phyloP scores from a whole-genome alignment of 53 echinoderm and acorn worm species.

The Arbacia lixula region DNA sequence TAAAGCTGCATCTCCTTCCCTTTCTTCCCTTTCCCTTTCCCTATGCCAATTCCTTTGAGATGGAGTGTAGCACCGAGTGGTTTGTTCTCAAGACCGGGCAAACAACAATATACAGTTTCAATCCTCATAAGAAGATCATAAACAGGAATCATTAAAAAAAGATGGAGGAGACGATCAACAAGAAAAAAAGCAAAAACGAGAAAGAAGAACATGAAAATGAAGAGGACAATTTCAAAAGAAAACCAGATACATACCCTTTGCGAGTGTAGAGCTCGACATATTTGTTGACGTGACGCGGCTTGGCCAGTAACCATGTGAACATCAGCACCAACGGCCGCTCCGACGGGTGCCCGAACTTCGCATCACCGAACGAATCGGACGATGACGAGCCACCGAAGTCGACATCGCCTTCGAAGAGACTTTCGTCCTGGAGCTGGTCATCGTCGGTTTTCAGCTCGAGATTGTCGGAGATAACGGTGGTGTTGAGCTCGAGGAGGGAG shows the following conservation, averaged over 20 bases:
- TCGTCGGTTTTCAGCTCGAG: conserved; percentile 63
- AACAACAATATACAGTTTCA: neutral
- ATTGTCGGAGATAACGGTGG: conserved; percentile 65
- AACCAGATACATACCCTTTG: conserved; percentile 24
- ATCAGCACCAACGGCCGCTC: conserved; percentile 57
- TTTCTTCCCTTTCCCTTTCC: too few species aligned
- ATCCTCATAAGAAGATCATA: neutral
- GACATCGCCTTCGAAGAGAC: conserved; percentile 48
- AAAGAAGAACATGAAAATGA: too few species aligned
- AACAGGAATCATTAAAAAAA: too few species aligned
- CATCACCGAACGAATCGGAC: conserved; percentile 11
- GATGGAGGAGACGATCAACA: too few species aligned
- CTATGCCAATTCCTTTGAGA: too few species aligned
- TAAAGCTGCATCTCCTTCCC: too few species aligned
- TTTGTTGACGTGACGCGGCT: conserved; percentile 61
- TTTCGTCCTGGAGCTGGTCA: conserved; percentile 59
- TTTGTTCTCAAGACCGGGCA: too few species aligned
- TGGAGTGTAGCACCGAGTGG: too few species aligned
- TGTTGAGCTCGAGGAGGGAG: conserved; percentile 57
- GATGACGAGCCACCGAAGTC: conserved; percentile 38
- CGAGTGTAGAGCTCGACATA: conserved; percentile 62
- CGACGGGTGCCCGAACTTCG: conserved; percentile 19
- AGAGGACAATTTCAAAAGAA: too few species aligned
- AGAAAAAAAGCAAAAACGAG: too few species aligned
- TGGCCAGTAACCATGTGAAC: conserved; percentile 62